These are phyloP conservation scores for Periphyllus acericola DNA, from an alignment of 2,888 invertebrate genomes.

Conservation along the genomic window DNA sequence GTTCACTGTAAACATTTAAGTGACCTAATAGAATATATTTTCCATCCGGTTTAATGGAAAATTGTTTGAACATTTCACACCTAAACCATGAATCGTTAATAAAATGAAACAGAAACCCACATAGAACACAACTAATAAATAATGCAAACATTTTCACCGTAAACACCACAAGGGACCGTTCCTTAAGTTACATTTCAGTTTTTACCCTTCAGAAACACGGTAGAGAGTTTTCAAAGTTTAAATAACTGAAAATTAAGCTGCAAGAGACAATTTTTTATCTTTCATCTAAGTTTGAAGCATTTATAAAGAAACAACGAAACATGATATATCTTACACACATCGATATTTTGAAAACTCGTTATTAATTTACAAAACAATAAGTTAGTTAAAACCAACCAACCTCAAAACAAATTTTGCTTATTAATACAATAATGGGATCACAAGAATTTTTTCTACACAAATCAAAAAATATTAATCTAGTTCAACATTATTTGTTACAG, in stretches of 20 bases:
- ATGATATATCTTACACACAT: not conserved
- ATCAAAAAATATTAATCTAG: not conserved
- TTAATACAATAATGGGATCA: not conserved
- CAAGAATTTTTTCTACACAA: not conserved
- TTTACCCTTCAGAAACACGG: not conserved
- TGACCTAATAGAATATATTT: not conserved
- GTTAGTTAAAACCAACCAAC: not conserved
- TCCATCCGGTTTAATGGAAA: not conserved
- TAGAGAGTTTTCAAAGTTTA: not conserved
- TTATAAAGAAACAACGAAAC: not conserved
- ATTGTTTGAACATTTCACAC: not conserved
- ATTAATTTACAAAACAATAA: not conserved
- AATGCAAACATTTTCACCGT: conserved; percentile 19
- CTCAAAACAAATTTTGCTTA: too few relatives aligned
- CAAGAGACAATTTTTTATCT: not conserved
- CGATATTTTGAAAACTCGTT: not conserved
- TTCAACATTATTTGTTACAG: conserved; percentile 14
- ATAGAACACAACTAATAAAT: not conserved
- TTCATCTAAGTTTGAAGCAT: not conserved
- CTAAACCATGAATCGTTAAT: not conserved
- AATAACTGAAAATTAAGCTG: not conserved
- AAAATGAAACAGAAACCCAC: not conserved
- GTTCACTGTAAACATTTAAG: not conserved
- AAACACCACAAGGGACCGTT: not conserved
- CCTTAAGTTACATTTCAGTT: not conserved